Evolutionary conservation across 2,888 invertebrate species (phyloP), one percentile per base, ranked within the genome.

Genomic region (Latrodectus elegans): DNA sequence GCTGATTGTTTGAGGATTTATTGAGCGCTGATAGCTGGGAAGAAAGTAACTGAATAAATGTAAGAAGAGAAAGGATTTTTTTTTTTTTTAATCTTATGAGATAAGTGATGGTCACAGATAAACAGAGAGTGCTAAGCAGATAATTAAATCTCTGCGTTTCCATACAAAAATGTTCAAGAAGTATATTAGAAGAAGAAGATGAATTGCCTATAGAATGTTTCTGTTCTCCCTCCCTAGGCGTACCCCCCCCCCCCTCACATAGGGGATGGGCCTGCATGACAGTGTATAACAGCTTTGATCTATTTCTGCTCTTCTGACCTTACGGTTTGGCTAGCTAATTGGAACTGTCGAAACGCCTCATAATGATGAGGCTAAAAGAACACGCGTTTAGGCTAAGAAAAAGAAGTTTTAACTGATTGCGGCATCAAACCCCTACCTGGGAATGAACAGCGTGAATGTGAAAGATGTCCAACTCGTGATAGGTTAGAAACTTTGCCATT

Each of bases 101-200:
- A 84, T 84, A 78, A 84, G 65, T 74, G 79, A 85, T 85, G 85
- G 26, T 75, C 67, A 14, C 26, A n/a, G 70, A 83, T 55, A 38
- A 55, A 49, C 26, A 68, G 85, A 80, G 85, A 74, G 80, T 71
- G 80, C 80, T 75, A 22, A 26, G 49, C 22, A 85, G 85, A 79
- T 85, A 85, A 85, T 85, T 85, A 85, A 85, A 85, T 85, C 80
- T 60, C 85, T 68, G 80, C 75, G 64, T 85, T 85, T 85, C 55
- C 55, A 55, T 15, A 55, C 22, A 55, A 55, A 55, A 55, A 55
- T 55, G 80, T 75, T 85, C 75, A 85, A 80, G 74, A 55, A 55
- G 55, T 55, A 55, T 55, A 71, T 72, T n/a, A 26, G 71, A 70
- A 52, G 17, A 72, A 65, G 10, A 80, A 85, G 80, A 85, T 85